phyloP scores from a whole-genome alignment of 2,797 vertebrate genomes.

The Emydoidea blandingii region DNA sequence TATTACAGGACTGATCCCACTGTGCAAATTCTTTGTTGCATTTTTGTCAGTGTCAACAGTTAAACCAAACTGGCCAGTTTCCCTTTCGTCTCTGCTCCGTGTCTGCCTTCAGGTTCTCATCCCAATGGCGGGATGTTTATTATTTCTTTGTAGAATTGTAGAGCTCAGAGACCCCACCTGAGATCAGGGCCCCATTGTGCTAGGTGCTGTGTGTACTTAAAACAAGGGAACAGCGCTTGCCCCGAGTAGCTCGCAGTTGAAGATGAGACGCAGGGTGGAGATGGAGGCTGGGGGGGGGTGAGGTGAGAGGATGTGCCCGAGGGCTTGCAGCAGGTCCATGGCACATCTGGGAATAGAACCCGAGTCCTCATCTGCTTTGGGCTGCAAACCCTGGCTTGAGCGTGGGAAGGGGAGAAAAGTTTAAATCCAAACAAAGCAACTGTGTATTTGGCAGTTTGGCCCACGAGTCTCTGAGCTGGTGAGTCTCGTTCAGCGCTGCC shows the following conservation, averaged over 20 bases:
- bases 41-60: neutral
- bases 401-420: neutral
- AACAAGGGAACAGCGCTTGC: neutral
- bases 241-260: neutral
- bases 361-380: neutral
- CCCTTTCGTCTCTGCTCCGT: neutral
- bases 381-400: neutral
- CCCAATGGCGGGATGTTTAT: neutral
- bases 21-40: neutral
- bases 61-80: neutral
- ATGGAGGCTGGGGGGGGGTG: too few relatives aligned
- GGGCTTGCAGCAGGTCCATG: neutral
- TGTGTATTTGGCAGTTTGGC: neutral
- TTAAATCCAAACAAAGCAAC: neutral
- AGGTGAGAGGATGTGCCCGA: accelerated
- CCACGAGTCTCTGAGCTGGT: too few relatives aligned
- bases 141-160: neutral
- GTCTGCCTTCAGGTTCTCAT: neutral
- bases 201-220: neutral
- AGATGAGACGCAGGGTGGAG: neutral
- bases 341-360: neutral
- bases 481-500: too few relatives aligned
- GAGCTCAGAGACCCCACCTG: neutral
- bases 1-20: neutral
- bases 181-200: neutral